A percentile compares a stretch with the other conserved stretches of the same genome.
phyloP scores from a whole-genome alignment of 1,140 invertebrate genomes.

The Nebria ingens region DNA sequence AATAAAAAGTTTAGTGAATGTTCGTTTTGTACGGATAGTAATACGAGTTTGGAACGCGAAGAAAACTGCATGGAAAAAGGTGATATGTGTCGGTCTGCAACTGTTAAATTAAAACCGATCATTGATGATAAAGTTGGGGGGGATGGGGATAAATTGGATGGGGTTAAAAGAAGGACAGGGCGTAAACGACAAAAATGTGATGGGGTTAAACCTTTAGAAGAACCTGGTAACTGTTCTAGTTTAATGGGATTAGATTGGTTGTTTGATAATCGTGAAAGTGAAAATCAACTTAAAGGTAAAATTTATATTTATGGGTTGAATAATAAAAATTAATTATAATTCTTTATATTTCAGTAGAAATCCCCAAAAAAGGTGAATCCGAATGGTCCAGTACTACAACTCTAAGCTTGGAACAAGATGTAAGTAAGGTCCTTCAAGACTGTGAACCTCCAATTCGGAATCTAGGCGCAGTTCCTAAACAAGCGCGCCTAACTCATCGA shows the following conservation, averaged over 20 bases:
- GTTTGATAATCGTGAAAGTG: slow-evolving; percentile 29
- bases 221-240: slow-evolving; percentile 26
- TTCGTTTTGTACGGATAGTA: slow-evolving; percentile 26
- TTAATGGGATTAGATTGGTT: slow-evolving; percentile 30
- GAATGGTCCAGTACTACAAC: slow-evolving; percentile 44
- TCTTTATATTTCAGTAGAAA: neutral
- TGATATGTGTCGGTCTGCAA: slow-evolving; percentile 12
- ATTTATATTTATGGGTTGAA: neutral
- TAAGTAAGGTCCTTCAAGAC: slow-evolving; percentile 33
- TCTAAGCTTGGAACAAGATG: slow-evolving; percentile 43
- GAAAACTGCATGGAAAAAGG: slow-evolving; percentile 2
- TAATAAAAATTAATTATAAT: neutral
- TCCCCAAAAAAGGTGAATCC: slow-evolving; percentile 37
- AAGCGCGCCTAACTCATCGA: slow-evolving; percentile 32
- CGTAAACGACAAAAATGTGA: slow-evolving; percentile 11
- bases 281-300: slow-evolving; percentile 26
- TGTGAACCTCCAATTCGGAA: slow-evolving; percentile 33
- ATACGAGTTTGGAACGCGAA: slow-evolving; percentile 27
- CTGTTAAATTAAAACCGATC: slow-evolving; percentile 14
- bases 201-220: slow-evolving; percentile 12
- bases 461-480: slow-evolving; percentile 65
- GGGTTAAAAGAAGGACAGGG: slow-evolving; percentile 15
- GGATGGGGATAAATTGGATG: slow-evolving; percentile 13
- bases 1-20: slow-evolving; percentile 30
- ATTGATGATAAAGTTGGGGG: slow-evolving; percentile 10